Base-by-base conservation (phyloP, 2,797 vertebrate genomes). In the Buceros bicornis region DNA sequence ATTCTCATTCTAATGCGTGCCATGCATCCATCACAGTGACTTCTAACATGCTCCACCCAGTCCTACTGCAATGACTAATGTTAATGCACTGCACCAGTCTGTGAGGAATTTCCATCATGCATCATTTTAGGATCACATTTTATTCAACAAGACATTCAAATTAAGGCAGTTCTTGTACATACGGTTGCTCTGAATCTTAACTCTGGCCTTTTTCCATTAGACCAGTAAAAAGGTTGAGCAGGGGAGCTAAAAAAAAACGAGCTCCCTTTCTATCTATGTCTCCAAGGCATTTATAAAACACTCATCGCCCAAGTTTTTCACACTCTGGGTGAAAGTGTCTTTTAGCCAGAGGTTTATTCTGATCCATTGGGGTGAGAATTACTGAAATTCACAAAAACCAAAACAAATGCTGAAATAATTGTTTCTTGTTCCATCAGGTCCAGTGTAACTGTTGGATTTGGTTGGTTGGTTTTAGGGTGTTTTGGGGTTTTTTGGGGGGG, bases 51-150 rank as follows among this genome's bases (percentile, higher is more conserved):
- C 77, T 95, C 93, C 89, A 87, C 88, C 86, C 66, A 47, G 45
- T 61, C 86, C 62, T 87, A 47, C 80, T 67, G 88, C 88, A 95
- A 82, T 95, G 94, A 96, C 80, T 95, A 61, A 95, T 84, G 93
- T 81, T 95, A 96, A 96, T 93, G 88, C 71, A 93, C 67, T 93
- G 90, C 48, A 3, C 26, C 60, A 90, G 48, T 40, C 91, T 74
- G 74, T 42, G 54, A 96, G 66, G 93, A 90, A 89, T 94, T 96
- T 96, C 93, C 86, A 93, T 87, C 78, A 77, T 84, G 80, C 48
- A 93, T 95, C 80, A 92, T 92, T 90, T 94, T 74, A 90, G 88
- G 81, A 95, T 77, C 86, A 48, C 67, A 74, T 61, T 90, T 60
- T 77, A 73, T 92, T 89, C 88, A 93, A 87, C 5, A 54, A 51